A percentile compares a stretch with the other conserved stretches of the same genome.
Evolutionary conservation across 1,140 invertebrate genomes (phyloP).

Genomic region (Trinorchestia longiramus): DNA sequence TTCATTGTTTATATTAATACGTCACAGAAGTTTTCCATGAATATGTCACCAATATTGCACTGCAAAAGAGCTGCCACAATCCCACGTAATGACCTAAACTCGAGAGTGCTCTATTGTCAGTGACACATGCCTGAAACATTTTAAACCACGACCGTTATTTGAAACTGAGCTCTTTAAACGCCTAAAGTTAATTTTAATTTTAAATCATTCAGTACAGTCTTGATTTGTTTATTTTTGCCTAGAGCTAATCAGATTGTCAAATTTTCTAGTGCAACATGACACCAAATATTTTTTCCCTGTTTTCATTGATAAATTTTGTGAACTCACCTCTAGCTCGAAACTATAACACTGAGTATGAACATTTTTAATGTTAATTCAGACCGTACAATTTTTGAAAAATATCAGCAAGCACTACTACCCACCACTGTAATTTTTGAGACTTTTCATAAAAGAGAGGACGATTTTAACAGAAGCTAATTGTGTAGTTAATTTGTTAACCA

Average conservation of each 20-base stretch:
- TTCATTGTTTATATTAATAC: no score
- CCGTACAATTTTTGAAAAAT: not conserved
- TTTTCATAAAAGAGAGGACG: not conserved
- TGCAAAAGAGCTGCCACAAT: no score
- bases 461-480: not conserved
- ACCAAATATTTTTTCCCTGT: not conserved
- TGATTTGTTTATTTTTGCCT: not conserved
- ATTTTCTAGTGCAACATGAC: not conserved
- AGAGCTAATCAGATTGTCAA: not conserved
- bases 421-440: not conserved
- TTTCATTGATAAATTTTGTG: not conserved
- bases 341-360: not conserved
- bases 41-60: no score
- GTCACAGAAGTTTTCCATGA: no score
- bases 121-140: no score
- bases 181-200: no score
- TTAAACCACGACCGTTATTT: no score
- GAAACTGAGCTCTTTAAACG: no score
- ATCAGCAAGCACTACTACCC: not conserved
- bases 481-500: not conserved
- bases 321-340: not conserved
- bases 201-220: no score
- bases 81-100: no score
- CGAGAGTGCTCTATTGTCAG: no score
- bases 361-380: not conserved